Conservation (phyloP, 1,140 invertebrate genomes). For the Cyclina sinensis region DNA sequence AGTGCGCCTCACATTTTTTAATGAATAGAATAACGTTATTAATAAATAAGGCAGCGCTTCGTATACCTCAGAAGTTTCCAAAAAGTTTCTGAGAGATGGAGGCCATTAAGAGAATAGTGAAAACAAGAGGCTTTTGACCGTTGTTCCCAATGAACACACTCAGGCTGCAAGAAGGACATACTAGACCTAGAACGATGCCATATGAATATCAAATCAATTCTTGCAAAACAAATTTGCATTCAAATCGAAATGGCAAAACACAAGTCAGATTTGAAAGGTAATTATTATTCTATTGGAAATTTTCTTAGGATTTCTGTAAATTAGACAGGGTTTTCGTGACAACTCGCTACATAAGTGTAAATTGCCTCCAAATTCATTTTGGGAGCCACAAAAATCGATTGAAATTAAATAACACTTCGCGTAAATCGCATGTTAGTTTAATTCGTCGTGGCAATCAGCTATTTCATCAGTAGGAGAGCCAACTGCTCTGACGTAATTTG, state of each 20-base stretch:
- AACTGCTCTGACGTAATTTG: slow-evolving; percentile 19
- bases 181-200: too few relatives aligned
- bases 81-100: too few relatives aligned
- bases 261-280: not conserved
- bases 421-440: slow-evolving; percentile 8
- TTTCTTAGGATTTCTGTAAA: not conserved
- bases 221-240: slow-evolving; percentile 5
- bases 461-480: not conserved
- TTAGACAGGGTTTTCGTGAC: not conserved
- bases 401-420: slow-evolving; percentile 15
- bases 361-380: slow-evolving; percentile 16
- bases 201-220: not conserved
- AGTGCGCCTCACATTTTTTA: too few relatives aligned
- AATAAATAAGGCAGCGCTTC: too few relatives aligned
- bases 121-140: too few relatives aligned
- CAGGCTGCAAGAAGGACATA: too few relatives aligned
- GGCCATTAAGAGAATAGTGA: too few relatives aligned
- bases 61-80: too few relatives aligned
- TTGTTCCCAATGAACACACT: too few relatives aligned
- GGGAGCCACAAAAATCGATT: not conserved
- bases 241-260: not conserved
- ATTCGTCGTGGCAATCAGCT: slow-evolving; percentile 8
- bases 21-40: too few relatives aligned
- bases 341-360: slow-evolving; percentile 7
- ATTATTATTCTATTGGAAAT: not conserved